Base-by-base conservation (phyloP, 2,888 invertebrate genomes). In the Drosophila histrio region DNA sequence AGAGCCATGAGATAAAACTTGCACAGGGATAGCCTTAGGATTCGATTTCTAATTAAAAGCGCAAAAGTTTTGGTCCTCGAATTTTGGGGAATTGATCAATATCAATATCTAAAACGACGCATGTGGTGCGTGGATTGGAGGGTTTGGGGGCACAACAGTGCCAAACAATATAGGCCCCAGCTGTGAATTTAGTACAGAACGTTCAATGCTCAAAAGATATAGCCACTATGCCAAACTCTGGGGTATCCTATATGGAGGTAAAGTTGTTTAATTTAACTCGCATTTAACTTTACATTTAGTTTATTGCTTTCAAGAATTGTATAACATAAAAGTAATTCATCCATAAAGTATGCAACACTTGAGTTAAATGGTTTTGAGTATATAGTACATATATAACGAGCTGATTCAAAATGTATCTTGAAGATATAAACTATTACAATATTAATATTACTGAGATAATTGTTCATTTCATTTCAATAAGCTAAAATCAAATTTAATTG, bases 41-140 rank as follows among this genome's bases (percentile, higher is more conserved):
- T 69, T 82, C 73, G 84, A 84, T 79, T 82, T 87, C 73, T 88
- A 82, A 82, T 82, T 82, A 88, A 82, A 88, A 83, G 87, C 59
- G 59, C 66, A 69, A 69, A 86, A 82, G 54, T 87, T 82, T 81
- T 64, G 41, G n/a, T 30, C 30, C 28, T 61, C 58, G 53, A 59
- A 53, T 63, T 62, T 66, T 62, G 49, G 61, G 57, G 39, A 52
- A 52, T 66, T 77, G 78, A 72, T 73, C 64, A 77, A 70, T 65
- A 83, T 77, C 64, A 72, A 72, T 65, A 83, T 79, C 64, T 50
- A 62, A 73, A 65, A 61, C 68, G 64, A 52, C 63, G 64, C 77
- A 70, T 41, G 21, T 13, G 44, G 39, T 34, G n/a, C 19, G 3
- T 32, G 15, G 34, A 15, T 8, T 3, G 15, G 15, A 2, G 21